Base-by-base conservation (phyloP, 2,113 vertebrate genomes). In the Austrofundulus limnaeus region DNA sequence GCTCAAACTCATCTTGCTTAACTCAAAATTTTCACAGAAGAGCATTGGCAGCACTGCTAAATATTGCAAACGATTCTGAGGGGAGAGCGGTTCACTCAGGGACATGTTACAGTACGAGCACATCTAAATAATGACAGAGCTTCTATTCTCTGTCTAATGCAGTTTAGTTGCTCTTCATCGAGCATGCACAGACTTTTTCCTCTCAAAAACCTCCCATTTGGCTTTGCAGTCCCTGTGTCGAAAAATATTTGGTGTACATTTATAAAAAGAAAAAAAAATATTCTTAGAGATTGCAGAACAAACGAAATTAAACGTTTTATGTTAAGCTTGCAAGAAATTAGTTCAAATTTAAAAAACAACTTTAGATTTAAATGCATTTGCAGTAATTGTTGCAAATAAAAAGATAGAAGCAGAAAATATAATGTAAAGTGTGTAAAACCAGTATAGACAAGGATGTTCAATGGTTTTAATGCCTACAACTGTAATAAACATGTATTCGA, bases 1-100 rank as follows among this genome's bases (percentile, higher is more conserved):
- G 41, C 24, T 23, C n/a, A 25, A 46, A 16, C 16, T 38, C 16
- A 56, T 81, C 58, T 25, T 75, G 53, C 64, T 71, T 64, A 70
- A 75, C 68, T 82, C 50, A 58, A 72, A 70, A 73, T 10, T 34
- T 5, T 9, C 4, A 34, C 53, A 63, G 72, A 75, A 78, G 19
- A 65, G 51, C 59, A 83, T 75, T 65, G 59, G 68, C 65, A 76
- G 54, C 56, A 17, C 14, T 61, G 62, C 46, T 88, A 53, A 89
- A 88, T 90, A 86, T 86, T 87, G 66, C 66, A 85, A 58, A 16
- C 13, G 24, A 31, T 61, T 71, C 81, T 75, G 81, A 83, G 80
- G 73, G 64, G 70, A 85, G 76, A 74, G 73, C 66, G 15, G 80
- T 61, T 79, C 75, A 66, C 64, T 71, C 56, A 23, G 64, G 55